Evolutionary conservation across 2,888 invertebrate species (phyloP).

Genomic region (Cosmia pyralina): DNA sequence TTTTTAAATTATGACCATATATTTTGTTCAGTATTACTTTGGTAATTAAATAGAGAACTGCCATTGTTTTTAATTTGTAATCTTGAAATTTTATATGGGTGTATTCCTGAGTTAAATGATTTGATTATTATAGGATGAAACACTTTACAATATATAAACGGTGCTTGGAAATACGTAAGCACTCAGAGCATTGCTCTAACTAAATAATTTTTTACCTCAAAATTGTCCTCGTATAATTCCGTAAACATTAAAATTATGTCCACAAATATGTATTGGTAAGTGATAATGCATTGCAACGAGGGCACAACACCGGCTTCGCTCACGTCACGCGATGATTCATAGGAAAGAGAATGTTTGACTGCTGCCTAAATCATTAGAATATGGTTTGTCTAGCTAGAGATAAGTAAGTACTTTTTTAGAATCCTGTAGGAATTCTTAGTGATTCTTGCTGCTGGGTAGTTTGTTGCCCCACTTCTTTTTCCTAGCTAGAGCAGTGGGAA

Average conservation of each 20-base stretch:
- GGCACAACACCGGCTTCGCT: constrained; percentile 55
- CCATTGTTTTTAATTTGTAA: background rate
- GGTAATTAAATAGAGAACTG: background rate
- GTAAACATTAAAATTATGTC: constrained; percentile 12
- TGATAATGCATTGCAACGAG: constrained; percentile 42
- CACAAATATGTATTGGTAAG: constrained; percentile 29
- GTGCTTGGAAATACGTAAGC: background rate
- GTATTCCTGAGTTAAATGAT: no score
- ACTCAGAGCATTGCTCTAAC: background rate
- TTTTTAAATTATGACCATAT: background rate
- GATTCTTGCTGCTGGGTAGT: background rate
- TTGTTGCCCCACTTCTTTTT: no score
- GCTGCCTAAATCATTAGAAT: no score
- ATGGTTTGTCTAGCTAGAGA: no score
- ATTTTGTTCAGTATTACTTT: background rate
- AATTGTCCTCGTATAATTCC: constrained; percentile 17
- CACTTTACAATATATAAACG: background rate
- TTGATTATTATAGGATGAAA: background rate
- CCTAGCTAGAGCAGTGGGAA: no score
- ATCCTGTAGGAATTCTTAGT: no score
- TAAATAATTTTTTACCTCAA: background rate
- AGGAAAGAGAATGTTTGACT: constrained; percentile 13
- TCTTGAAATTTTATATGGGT: no score
- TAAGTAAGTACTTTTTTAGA: no score
- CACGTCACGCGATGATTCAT: constrained; percentile 75